Base-by-base conservation (phyloP, 2,888 invertebrate species). In the Galerucella pusilla region DNA sequence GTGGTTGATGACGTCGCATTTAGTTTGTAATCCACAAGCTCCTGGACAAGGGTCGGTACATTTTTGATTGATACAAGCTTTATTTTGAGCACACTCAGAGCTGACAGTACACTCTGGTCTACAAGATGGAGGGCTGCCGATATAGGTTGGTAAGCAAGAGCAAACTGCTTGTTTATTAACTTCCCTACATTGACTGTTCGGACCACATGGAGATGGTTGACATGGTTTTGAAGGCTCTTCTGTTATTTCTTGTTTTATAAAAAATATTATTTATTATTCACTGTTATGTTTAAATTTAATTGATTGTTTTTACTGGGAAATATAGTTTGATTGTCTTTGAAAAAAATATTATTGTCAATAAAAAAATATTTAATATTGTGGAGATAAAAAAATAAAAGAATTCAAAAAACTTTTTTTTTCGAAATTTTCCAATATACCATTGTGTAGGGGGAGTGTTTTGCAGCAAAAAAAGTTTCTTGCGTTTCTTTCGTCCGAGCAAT, bases 201-300 rank as follows among this genome's bases (percentile, higher is more conserved):
- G 91, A 16, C 96, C 96, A 85, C 96, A 96, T 5, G 95, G 94
- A 6, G 92, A 92, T 49, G 93, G 93, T n/a, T 90, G 86, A 82
- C 93, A 93, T 4, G 93, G 92, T 85, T 93, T 90, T 74, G 75
- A 60, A 6, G 78, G 73, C 68, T 80, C 84, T 83, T 78, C 71
- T 65, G 64, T 46, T 65, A 65, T 46, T 65, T 65, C 64, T 65
- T 20, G 11, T 46, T 63, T 63, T 10, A 63, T 81, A 59, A 64
- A 73, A 75, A 66, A 68, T 20, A 63, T 12, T 2, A 63, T 28
- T 42, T n/a, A 63, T n/a, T 42, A 35, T 35, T 4, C 2, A 25
- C 35, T 25, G 35, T n/a, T 12, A 16, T 0, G 61, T 16, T 7
- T 52, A 52, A 42, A 9, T 42, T 52, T 14, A 6, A 14, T 42